Conservation (phyloP, 2,888 invertebrate genomes). For the Hypolimnas misippus region DNA sequence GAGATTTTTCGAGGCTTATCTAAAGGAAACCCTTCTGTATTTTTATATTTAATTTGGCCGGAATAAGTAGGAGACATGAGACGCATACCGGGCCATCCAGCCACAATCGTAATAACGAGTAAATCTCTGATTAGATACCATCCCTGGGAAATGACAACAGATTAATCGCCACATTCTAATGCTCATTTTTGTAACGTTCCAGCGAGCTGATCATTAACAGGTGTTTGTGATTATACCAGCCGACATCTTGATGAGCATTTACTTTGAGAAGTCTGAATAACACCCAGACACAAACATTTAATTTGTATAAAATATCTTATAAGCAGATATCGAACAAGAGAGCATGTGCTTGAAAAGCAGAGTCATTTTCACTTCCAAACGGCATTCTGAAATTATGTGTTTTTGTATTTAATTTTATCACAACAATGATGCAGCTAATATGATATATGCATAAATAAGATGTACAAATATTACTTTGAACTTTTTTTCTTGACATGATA, state of each 20-base stretch:
- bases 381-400: background rate
- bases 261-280: too few species aligned
- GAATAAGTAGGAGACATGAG: slow-evolving; percentile 59
- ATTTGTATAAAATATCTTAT: background rate
- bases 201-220: too few species aligned
- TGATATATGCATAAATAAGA: too few species aligned
- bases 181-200: background rate
- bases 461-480: too few species aligned
- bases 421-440: background rate
- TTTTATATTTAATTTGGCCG: slow-evolving; percentile 76
- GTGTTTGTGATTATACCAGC: too few species aligned
- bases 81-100: slow-evolving; percentile 58
- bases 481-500: too few species aligned
- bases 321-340: background rate
- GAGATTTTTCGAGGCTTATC: slow-evolving; percentile 67
- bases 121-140: slow-evolving; percentile 79
- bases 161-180: slow-evolving; percentile 45
- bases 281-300: too few species aligned
- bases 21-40: slow-evolving; percentile 65
- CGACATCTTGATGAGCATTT: too few species aligned
- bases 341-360: too few species aligned
- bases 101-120: slow-evolving; percentile 70
- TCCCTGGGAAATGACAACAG: slow-evolving; percentile 76
- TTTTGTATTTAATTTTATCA: background rate
- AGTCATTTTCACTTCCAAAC: too few species aligned